These are phyloP conservation scores for Siphamia tubifer DNA, from an alignment of 2,113 vertebrate species.

Conservation along the genomic window DNA sequence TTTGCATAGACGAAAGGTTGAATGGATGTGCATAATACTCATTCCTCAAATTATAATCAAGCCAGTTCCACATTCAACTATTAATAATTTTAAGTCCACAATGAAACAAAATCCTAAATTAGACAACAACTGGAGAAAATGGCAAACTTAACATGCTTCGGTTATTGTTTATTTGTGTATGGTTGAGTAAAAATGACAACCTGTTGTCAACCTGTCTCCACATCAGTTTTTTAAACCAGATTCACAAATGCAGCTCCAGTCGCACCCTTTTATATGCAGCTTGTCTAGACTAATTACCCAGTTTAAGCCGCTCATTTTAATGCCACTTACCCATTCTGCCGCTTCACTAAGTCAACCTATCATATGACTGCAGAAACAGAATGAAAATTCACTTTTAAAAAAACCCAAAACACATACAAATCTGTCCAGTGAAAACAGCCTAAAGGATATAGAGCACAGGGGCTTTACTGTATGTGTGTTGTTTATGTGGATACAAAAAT, in stretches of 20 bases:
- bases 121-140: neutral
- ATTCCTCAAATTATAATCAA: no score
- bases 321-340: conserved; percentile 25
- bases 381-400: conserved; percentile 19
- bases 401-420: neutral
- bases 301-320: conserved; percentile 28
- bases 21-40: no score
- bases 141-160: neutral
- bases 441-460: conserved; percentile 32
- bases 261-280: neutral
- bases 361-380: conserved; percentile 1
- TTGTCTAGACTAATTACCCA: conserved; percentile 26
- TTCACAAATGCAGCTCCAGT: neutral
- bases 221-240: neutral
- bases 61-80: no score
- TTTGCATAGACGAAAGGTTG: no score
- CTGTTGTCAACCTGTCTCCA: neutral
- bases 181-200: neutral
- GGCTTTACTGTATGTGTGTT: conserved; percentile 33
- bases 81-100: no score
- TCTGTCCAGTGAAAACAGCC: conserved; percentile 51
- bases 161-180: neutral
- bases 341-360: neutral
- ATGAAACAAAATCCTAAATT: neutral
- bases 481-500: conserved; percentile 50